These are phyloP conservation scores for Labeo rohita DNA, from an alignment of 2,113 vertebrate genomes.

Conservation along the genomic window DNA sequence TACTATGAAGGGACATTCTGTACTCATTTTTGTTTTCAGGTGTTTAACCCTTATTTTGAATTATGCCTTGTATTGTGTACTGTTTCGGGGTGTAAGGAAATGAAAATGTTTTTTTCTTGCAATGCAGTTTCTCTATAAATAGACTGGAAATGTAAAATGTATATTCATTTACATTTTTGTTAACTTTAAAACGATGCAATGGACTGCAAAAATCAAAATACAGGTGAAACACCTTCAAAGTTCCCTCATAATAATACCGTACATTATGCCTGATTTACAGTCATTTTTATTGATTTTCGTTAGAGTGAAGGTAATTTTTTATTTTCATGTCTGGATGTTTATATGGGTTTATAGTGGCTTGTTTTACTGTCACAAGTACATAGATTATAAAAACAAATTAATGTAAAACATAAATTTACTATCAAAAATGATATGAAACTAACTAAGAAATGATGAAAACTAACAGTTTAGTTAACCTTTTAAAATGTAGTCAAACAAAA, in stretches of 20 bases:
- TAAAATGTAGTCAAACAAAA: not conserved
- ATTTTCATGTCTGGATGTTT: not conserved
- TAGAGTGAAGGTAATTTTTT: too few relatives aligned
- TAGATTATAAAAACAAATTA: too few relatives aligned
- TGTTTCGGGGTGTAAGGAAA: not conserved
- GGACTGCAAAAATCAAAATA: too few relatives aligned
- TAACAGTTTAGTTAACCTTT: not conserved
- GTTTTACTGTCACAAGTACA: not conserved
- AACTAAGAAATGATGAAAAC: too few relatives aligned
- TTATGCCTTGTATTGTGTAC: not conserved
- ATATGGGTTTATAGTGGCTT: not conserved
- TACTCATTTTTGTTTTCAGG: not conserved
- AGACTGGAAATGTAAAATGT: too few relatives aligned
- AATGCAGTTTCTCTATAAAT: too few relatives aligned
- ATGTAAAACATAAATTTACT: too few relatives aligned
- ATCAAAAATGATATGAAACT: too few relatives aligned
- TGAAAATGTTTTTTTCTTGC: not conserved
- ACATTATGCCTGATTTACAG: not conserved
- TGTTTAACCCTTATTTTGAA: not conserved
- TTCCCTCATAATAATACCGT: not conserved
- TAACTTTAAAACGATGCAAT: too few relatives aligned
- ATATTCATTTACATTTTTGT: too few relatives aligned
- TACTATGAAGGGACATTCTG: not conserved
- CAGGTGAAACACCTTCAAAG: not conserved
- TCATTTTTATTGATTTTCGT: not conserved